phyloP scores from a whole-genome alignment of 2,113 vertebrate genomes.

The Python bivittatus region DNA sequence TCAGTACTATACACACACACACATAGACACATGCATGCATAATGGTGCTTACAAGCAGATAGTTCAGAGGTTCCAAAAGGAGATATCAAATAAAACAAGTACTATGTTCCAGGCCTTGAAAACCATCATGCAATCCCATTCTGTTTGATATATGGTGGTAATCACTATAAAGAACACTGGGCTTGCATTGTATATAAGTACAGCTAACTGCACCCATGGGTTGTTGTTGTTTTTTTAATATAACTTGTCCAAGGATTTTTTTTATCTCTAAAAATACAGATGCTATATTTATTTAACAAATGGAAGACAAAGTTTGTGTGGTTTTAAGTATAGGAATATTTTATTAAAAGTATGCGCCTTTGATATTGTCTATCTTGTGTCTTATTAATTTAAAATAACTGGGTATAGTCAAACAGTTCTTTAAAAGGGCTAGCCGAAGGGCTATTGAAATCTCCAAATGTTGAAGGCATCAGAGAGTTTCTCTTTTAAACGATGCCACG shows the following conservation, averaged over 20 bases:
- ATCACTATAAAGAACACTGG: not conserved
- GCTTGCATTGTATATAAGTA: not conserved
- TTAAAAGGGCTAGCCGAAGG: not conserved
- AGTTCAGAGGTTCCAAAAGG: not conserved
- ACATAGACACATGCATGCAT: not conserved
- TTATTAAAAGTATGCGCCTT: not conserved
- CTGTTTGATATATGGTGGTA: not conserved
- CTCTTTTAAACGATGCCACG: not conserved
- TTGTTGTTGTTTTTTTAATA: not conserved
- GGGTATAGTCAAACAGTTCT: not conserved
- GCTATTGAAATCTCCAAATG: not conserved
- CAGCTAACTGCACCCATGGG: not conserved
- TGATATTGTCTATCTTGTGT: not conserved
- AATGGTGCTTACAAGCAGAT: not conserved
- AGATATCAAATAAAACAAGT: not conserved
- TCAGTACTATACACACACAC: not conserved
- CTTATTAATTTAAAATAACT: not conserved
- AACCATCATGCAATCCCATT: not conserved
- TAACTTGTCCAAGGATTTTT: rapidly evolving
- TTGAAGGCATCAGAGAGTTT: rapidly evolving
- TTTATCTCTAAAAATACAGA: not conserved
- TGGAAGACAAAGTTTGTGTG: not conserved
- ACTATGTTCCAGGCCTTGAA: not conserved
- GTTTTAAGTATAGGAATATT: not conserved
- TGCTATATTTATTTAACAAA: not conserved